Evolutionary conservation across 2,888 invertebrate species (phyloP), one percentile per base, ranked within the genome.

Genomic region (Urechis unicinctus): DNA sequence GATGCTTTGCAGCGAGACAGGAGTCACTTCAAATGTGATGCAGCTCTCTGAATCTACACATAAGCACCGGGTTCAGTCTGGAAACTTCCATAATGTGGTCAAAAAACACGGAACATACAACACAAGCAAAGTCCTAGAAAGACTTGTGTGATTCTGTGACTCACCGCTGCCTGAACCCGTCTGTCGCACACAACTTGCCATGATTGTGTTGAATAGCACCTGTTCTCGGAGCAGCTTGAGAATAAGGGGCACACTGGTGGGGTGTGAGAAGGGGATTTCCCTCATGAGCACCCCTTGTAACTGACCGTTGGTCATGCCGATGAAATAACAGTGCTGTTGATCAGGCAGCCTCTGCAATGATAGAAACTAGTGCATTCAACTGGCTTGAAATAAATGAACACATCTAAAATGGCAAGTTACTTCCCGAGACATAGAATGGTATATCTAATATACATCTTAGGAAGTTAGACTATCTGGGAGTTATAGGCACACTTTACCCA

Each of bases 301-400:
- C 59, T 65, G 61, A 41, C 70, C 68, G 28, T 51, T 41, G 2
- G 67, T 68, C 61, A 86, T 86, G 74, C 91, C 89, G 28, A 95
- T 84, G 78, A 91, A 92, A 78, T 93, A 96, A 73, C 92, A 91
- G 74, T 96, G 95, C 56, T 86, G 87, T 75, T 95, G 94, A 74
- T 93, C 94, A 0, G 94, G 91, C 48, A 96, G 80, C 56, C 87
- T 88, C 89, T 90, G 79, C 43, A 50, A 50, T 29, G 2, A n/a
- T 21, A 31, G 5, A 36, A n/a, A n/a, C n/a, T n/a, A n/a, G n/a
- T n/a, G n/a, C n/a, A n/a, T n/a, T n/a, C n/a, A n/a, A n/a, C n/a
- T n/a, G n/a, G n/a, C n/a, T n/a, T n/a, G n/a, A n/a, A n/a, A n/a
- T n/a, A n/a, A n/a, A n/a, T n/a, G n/a, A n/a, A n/a, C n/a, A n/a